Evolutionary conservation across 1,140 invertebrate species (phyloP).

Genomic region (Latrodectus geometricus): DNA sequence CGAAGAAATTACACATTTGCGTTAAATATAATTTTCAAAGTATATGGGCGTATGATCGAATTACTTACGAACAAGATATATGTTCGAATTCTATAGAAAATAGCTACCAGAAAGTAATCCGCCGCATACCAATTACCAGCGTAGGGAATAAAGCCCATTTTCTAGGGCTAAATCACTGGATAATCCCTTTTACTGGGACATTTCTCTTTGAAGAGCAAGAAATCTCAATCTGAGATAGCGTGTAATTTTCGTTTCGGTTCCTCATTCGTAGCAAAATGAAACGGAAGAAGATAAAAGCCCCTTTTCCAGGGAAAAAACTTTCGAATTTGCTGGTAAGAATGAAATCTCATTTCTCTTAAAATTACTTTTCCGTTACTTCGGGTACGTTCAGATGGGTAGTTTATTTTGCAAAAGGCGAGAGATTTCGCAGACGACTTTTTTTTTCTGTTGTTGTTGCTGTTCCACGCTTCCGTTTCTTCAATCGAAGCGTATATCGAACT

Average conservation of each 20-base stretch:
- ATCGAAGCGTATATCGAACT: background rate
- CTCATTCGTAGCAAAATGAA: constrained; percentile 45
- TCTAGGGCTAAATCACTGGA: background rate
- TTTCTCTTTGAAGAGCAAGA: background rate
- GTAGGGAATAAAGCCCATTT: background rate
- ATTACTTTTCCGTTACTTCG: constrained; percentile 45
- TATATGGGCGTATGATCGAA: too few species aligned
- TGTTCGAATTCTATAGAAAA: too few species aligned
- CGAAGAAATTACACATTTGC: too few species aligned
- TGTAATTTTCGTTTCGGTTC: constrained; percentile 52
- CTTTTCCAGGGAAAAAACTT: background rate
- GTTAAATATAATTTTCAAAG: too few species aligned
- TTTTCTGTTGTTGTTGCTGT: background rate
- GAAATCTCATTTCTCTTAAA: background rate
- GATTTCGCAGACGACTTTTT: background rate
- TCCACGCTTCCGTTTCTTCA: background rate
- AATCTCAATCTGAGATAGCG: constrained; percentile 18
- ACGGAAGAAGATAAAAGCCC: constrained; percentile 44
- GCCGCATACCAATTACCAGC: background rate
- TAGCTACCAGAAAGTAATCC: background rate
- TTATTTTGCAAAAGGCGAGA: constrained; percentile 27
- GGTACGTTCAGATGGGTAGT: constrained; percentile 7
- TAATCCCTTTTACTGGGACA: background rate
- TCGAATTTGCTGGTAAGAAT: constrained; percentile 20
- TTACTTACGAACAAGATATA: too few species aligned